phyloP scores from a whole-genome alignment of 2,888 invertebrate species.

The Caenorhabditis sulstoni region DNA sequence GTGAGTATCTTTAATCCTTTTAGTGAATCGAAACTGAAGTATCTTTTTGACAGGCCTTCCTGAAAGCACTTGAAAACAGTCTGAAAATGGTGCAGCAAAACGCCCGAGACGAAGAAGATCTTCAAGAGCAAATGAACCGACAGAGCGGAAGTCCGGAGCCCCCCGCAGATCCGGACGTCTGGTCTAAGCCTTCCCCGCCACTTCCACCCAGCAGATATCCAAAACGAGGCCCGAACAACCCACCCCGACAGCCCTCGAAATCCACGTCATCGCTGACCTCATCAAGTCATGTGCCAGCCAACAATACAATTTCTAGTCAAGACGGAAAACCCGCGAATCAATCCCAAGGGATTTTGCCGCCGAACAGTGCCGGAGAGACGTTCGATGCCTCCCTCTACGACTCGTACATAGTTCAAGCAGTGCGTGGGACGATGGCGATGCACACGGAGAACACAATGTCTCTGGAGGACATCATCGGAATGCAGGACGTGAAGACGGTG shows the following conservation, averaged over 20 bases:
- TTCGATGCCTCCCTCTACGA: slow-evolving; percentile 50
- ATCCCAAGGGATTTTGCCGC: slow-evolving; percentile 43
- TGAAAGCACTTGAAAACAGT: slow-evolving; percentile 30
- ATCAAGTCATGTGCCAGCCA: not conserved
- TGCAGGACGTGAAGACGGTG: slow-evolving; percentile 84
- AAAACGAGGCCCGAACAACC: slow-evolving; percentile 7
- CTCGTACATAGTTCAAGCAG: slow-evolving; percentile 50
- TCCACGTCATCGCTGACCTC: slow-evolving; percentile 11
- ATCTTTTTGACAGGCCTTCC: slow-evolving; percentile 23
- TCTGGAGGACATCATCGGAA: slow-evolving; percentile 81
- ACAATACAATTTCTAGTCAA: not conserved
- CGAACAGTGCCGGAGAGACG: slow-evolving; percentile 45
- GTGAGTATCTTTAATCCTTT: no score
- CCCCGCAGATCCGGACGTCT: slow-evolving; percentile 61
- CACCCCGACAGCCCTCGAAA: slow-evolving; percentile 14
- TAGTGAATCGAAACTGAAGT: no score
- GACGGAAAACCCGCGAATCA: slow-evolving; percentile 35
- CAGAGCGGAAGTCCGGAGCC: slow-evolving; percentile 54
- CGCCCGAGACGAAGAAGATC: slow-evolving; percentile 24
- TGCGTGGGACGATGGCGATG: slow-evolving; percentile 63
- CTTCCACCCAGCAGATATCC: slow-evolving; percentile 14
- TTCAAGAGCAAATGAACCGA: slow-evolving; percentile 31
- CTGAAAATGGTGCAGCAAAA: slow-evolving; percentile 23
- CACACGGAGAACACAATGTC: slow-evolving; percentile 29
- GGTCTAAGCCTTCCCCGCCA: slow-evolving; percentile 52